These are phyloP conservation scores for Harpegnathos saltator DNA, from an alignment of 1,140 invertebrate genomes.

Conservation along the genomic window DNA sequence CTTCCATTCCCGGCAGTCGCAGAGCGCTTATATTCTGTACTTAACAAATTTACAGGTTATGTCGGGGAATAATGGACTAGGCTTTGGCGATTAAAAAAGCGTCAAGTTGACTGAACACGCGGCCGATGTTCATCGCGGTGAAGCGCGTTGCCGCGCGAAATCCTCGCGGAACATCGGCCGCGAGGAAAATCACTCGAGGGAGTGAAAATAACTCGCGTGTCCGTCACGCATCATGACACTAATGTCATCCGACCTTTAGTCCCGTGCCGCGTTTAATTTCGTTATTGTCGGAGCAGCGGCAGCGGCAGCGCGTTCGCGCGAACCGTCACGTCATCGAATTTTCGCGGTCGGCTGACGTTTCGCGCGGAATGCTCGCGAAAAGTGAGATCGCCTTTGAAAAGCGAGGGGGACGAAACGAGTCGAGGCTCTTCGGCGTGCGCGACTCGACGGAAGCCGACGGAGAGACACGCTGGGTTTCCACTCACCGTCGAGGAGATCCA, in stretches of 20 bases:
- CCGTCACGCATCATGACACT: neutral
- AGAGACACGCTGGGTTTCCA: neutral
- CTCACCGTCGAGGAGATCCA: conserved; percentile 5
- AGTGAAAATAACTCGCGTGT: conserved; percentile 11
- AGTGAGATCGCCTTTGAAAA: too few species aligned
- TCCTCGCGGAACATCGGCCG: neutral
- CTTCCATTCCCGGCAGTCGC: too few species aligned
- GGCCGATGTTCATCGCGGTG: too few species aligned
- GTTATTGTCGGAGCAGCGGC: neutral
- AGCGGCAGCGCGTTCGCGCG: neutral
- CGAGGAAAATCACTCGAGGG: neutral
- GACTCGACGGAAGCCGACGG: neutral
- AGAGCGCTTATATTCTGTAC: too few species aligned
- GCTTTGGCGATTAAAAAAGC: too few species aligned
- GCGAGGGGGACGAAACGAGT: neutral
- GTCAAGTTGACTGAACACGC: too few species aligned
- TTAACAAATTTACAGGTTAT: too few species aligned
- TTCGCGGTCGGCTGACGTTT: too few species aligned
- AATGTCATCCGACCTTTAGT: neutral
- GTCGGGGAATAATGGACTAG: too few species aligned
- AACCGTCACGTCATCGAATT: too few species aligned
- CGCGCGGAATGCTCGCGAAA: too few species aligned
- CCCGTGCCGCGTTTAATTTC: neutral
- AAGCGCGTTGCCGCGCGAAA: too few species aligned
- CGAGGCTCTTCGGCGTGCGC: neutral